Conservation (phyloP, 2,888 invertebrate species). For the Melikaiella ostensackeni region DNA sequence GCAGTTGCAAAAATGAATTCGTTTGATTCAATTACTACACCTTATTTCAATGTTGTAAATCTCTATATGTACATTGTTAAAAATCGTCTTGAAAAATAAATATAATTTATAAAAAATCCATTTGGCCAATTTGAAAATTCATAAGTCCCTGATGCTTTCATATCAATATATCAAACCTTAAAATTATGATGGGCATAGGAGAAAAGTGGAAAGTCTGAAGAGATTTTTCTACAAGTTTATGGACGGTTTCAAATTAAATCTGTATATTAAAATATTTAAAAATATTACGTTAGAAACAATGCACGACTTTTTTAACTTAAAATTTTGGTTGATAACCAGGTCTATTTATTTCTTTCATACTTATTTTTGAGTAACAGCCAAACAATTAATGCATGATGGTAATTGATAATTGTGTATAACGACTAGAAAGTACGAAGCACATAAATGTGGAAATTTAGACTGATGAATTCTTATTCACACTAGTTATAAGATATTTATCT, state of each 20-base stretch:
- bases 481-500: neutral
- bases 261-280: neutral
- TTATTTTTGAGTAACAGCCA: conserved; percentile 8
- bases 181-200: neutral
- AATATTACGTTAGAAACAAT: neutral
- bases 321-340: neutral
- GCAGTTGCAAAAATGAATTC: conserved; percentile 4
- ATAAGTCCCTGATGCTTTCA: neutral
- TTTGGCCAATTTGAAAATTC: neutral
- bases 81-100: conserved; percentile 33
- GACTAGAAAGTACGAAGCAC: neutral
- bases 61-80: conserved; percentile 37
- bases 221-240: neutral
- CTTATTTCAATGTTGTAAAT: conserved; percentile 33
- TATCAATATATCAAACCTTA: neutral
- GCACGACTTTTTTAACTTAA: neutral
- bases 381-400: neutral
- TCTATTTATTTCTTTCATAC: neutral
- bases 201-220: neutral
- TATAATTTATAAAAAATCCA: conserved; percentile 27
- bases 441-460: neutral
- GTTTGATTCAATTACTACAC: conserved; percentile 24
- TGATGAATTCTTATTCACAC: neutral
- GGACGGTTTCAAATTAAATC: conserved; percentile 1
- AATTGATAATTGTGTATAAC: neutral